These are phyloP conservation scores for Agrotis segetum DNA, from an alignment of 2,888 invertebrate species.

Conservation along the genomic window DNA sequence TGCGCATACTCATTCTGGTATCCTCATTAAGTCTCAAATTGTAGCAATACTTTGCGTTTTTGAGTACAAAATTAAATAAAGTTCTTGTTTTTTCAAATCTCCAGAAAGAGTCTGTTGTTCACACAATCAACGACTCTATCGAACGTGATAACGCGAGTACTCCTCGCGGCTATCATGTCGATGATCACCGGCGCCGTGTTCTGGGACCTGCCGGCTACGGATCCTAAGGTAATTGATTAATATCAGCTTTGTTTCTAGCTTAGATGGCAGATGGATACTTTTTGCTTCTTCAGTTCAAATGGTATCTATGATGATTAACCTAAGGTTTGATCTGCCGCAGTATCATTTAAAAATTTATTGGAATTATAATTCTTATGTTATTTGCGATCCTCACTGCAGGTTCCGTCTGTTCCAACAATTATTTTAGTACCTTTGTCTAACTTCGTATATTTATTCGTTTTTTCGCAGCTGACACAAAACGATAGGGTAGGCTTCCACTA, in stretches of 20 bases:
- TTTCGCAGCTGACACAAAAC: slow-evolving; percentile 92
- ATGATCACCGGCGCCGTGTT: slow-evolving; percentile 96
- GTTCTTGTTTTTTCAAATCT: slow-evolving; percentile 21
- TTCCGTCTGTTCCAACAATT: too few relatives aligned
- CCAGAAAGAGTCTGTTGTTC: slow-evolving; percentile 93
- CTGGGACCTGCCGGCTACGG: slow-evolving; percentile 96
- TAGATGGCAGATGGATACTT: background rate
- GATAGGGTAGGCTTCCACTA: slow-evolving; percentile 97
- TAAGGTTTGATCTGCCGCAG: too few relatives aligned
- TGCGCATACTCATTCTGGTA: too few relatives aligned
- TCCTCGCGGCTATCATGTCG: slow-evolving; percentile 95
- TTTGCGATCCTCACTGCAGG: background rate
- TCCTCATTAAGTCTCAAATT: too few relatives aligned
- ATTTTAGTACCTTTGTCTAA: background rate
- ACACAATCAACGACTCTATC: slow-evolving; percentile 96
- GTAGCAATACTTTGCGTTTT: background rate
- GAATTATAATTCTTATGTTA: too few relatives aligned
- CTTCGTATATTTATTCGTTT: background rate
- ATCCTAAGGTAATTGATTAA: slow-evolving; percentile 86
- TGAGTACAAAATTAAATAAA: background rate
- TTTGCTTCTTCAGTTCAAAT: too few relatives aligned
- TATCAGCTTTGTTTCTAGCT: background rate
- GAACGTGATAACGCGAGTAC: slow-evolving; percentile 94
- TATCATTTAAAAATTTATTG: too few relatives aligned
- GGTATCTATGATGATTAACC: background rate